Percentiles rank a stretch among this genome's conserved stretches.
Conservation (phyloP, 1,140 invertebrate genomes). For the Pseudomyrmex cubaensis region DNA sequence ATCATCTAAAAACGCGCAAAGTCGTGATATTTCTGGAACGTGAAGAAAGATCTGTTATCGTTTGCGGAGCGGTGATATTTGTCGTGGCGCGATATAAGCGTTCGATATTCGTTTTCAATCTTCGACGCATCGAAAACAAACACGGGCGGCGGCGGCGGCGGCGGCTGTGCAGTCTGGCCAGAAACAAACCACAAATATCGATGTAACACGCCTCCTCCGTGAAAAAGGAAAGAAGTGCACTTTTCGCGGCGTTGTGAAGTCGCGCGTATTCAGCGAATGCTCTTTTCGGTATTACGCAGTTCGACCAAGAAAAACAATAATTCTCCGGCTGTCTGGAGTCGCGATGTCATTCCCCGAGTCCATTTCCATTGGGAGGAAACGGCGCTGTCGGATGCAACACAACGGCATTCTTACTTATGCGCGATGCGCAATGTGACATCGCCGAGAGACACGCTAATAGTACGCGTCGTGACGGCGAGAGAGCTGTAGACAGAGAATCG, state of each 20-base stretch:
- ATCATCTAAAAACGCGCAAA: background rate
- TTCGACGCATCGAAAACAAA: slow-evolving; percentile 53
- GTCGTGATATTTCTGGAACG: slow-evolving; percentile 12
- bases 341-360: slow-evolving; percentile 49
- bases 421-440: slow-evolving; percentile 47
- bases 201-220: slow-evolving; percentile 26
- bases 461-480: slow-evolving; percentile 50
- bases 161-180: slow-evolving; percentile 5
- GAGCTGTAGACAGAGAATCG: slow-evolving; percentile 44
- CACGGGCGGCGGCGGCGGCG: background rate
- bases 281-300: slow-evolving; percentile 45
- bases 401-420: slow-evolving; percentile 50
- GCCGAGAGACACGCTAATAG: slow-evolving; percentile 63
- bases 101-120: slow-evolving; percentile 54
- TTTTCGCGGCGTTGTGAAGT: slow-evolving; percentile 37
- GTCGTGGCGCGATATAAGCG: slow-evolving; percentile 26
- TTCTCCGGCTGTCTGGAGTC: slow-evolving; percentile 32
- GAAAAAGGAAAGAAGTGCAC: background rate
- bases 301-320: slow-evolving; percentile 46
- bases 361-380: slow-evolving; percentile 20
- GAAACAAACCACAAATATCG: slow-evolving; percentile 53
- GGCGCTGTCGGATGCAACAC: slow-evolving; percentile 31
- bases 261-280: slow-evolving; percentile 17
- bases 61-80: slow-evolving; percentile 18
- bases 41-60: slow-evolving; percentile 46